phyloP scores from a whole-genome alignment of 2,113 vertebrate genomes.

The Eulemur rufifrons region DNA sequence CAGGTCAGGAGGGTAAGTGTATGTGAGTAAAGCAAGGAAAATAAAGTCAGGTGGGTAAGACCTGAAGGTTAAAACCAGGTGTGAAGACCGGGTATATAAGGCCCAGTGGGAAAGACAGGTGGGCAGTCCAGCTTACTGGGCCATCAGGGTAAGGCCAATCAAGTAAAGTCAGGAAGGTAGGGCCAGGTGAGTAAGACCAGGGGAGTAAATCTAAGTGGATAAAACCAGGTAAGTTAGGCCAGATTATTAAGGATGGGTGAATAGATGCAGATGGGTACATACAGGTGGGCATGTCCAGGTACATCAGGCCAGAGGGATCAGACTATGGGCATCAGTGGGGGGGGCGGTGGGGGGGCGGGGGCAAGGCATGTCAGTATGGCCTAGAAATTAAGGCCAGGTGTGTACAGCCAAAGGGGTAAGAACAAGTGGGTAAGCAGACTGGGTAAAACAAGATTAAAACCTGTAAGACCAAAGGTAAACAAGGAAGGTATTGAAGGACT shows the following conservation, averaged over 20 bases:
- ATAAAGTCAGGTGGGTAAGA: not conserved
- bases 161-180: not conserved
- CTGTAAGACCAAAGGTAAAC: not conserved
- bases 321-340: too few species aligned
- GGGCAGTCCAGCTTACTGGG: too few species aligned
- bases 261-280: not conserved
- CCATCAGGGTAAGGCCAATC: too few species aligned
- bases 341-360: too few species aligned
- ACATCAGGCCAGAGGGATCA: too few species aligned
- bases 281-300: too few species aligned
- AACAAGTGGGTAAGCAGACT: not conserved
- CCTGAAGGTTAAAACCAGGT: not conserved
- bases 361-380: not conserved
- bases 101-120: too few species aligned
- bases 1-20: not conserved
- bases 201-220: not conserved
- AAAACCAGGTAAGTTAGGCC: not conserved
- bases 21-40: not conserved
- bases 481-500: too few species aligned
- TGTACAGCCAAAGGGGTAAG: not conserved
- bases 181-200: not conserved
- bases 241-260: not conserved
- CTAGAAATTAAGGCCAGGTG: not conserved
- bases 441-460: not conserved
- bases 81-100: too few species aligned